Evolutionary conservation across 1,140 invertebrate species (phyloP), one percentile per base, ranked within the genome.

Genomic region (Calliopsis andreniformis): DNA sequence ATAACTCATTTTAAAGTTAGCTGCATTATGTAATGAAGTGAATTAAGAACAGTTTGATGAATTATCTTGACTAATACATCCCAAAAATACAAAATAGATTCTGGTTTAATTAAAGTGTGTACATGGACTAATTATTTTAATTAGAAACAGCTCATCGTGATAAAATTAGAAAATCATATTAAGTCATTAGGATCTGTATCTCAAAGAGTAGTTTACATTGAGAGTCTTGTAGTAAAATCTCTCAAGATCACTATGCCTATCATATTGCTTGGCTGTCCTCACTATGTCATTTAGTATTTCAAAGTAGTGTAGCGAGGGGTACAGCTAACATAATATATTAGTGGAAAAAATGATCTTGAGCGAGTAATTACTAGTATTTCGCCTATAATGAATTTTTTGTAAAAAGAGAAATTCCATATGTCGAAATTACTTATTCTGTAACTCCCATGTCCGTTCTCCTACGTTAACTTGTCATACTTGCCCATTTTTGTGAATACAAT

Each of bases 151-250:
- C 56, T 53, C 42, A 23, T 47, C 23, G 16, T 28, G 16, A 23
- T 42, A 39, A n/a, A 32, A 16, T n/a, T 55, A 66, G 25, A 68
- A 39, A 58, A 25, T 28, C 25, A 23, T 10, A 20, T 32, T 59
- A n/a, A 14, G 32, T 68, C 1, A 68, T 45, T 68, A 76, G 64
- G 55, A n/a, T 76, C 59, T 76, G 66, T 69, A 76, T 10, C 28
- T 28, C 25, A 10, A 14, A 51, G n/a, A 32, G 35, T 68, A 68
- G 43, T 49, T n/a, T 23, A 58, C 18, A 14, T 53, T 43, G 6
- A 28, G 35, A 20, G n/a, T 28, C 20, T 14, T 30, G 18, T 39
- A 30, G 69, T 23, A 55, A 63, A 2, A 35, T 55, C 16, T 14
- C n/a, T n/a, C n/a, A n/a, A n/a, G n/a, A n/a, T n/a, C n/a, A n/a